Percentiles rank a stretch among this genome's conserved stretches.
phyloP scores from a whole-genome alignment of 2,888 invertebrate species.

The Coleophora flavipennella region DNA sequence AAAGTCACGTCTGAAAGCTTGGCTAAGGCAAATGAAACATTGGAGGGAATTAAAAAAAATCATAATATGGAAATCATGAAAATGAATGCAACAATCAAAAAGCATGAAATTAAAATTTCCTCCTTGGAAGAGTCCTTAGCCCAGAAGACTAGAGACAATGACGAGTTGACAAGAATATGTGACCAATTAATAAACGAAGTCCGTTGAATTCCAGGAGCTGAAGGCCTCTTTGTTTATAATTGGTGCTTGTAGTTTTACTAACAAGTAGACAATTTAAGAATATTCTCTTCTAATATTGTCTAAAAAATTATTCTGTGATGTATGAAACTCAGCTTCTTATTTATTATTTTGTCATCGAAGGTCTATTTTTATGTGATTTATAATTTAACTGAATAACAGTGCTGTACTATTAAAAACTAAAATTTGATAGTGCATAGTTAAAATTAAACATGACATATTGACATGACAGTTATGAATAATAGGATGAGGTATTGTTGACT shows the following conservation, averaged over 20 bases:
- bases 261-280: slow-evolving; percentile 5
- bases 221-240: no score
- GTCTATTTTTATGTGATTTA: no score
- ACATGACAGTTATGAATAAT: background rate
- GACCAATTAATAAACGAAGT: slow-evolving; percentile 87
- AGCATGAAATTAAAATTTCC: slow-evolving; percentile 87
- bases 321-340: slow-evolving; percentile 32
- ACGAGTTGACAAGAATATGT: slow-evolving; percentile 90
- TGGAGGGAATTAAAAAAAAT: slow-evolving; percentile 79
- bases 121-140: slow-evolving; percentile 86
- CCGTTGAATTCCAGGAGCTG: slow-evolving; percentile 20
- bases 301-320: slow-evolving; percentile 30
- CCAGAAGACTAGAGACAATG: slow-evolving; percentile 91
- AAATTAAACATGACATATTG: slow-evolving; percentile 17
- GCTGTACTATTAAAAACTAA: slow-evolving; percentile 14
- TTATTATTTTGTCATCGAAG: slow-evolving; percentile 14
- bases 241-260: no score
- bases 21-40: slow-evolving; percentile 80
- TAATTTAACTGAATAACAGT: no score
- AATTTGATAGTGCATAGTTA: no score
- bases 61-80: slow-evolving; percentile 85
- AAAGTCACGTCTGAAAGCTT: slow-evolving; percentile 89
- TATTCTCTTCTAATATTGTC: slow-evolving; percentile 7
- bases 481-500: no score
- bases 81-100: slow-evolving; percentile 87